Base-by-base conservation (phyloP, 2,888 invertebrate species). In the Ptilodon capucinus region DNA sequence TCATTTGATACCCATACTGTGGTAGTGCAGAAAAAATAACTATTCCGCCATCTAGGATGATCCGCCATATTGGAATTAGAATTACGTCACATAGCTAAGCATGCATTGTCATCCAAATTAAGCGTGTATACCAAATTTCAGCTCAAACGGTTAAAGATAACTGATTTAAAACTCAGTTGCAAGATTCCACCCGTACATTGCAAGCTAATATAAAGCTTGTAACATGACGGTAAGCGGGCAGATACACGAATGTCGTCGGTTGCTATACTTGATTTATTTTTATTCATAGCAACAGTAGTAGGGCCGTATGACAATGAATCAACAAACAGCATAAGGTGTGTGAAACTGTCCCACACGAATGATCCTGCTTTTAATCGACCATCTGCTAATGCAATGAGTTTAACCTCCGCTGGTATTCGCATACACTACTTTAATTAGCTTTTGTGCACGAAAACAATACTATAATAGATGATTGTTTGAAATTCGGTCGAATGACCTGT, bases 391-490 rank as follows among this genome's bases (percentile, higher is more conserved):
- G 63, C 69, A 76, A 79, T 79, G 68, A 79, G 78, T 74, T 83
- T 79, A 80, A 70, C 73, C 74, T 79, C 70, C 57, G 52, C 57
- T 60, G 66, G 73, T 71, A 76, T 78, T 79, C 81, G 79, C 82
- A 80, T 78, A 82, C 69, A 73, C 71, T 77, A 76, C 67, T 61
- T 76, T 81, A 86, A 86, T 86, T 79, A 77, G 79, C 84, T 83
- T 86, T 88, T 86, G 86, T 88, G 74, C 66, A 73, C 68, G 74
- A 77, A 80, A 84, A 89, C 86, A 89, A 88, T 87, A 81, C 83
- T 68, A 71, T 80, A 82, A 83, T 84, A 77, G 79, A 81, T 81
- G 80, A 86, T 86, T 87, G 84, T 84, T 74, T 72, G 57, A 74
- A 74, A 74, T 79, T 76, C 75, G 57, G 71, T 68, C 67, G 63